Evolutionary conservation across 2,797 vertebrate species (phyloP).

Genomic region (Hafferia zeledoni): DNA sequence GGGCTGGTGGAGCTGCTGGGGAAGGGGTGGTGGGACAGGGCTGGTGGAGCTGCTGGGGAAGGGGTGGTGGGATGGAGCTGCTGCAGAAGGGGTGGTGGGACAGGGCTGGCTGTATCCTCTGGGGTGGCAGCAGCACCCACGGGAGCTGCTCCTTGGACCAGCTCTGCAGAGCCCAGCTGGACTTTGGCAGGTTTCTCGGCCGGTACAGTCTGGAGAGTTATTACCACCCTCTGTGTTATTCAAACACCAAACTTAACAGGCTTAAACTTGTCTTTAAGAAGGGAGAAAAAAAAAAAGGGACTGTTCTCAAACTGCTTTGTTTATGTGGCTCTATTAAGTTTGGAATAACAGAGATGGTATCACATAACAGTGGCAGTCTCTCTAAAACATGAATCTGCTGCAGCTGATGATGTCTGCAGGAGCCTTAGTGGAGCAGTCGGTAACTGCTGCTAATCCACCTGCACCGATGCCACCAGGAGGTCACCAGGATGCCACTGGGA

Average conservation of each 20-base stretch:
- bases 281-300: neutral
- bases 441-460: neutral
- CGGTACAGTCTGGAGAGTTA: neutral
- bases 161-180: accelerated
- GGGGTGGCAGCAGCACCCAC: neutral
- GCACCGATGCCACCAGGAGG: neutral
- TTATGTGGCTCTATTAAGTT: constrained; percentile 39
- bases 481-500: too few relatives aligned
- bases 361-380: neutral
- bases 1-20: too few relatives aligned
- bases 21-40: too few relatives aligned
- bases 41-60: too few relatives aligned
- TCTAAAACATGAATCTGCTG: neutral
- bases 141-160: neutral
- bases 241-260: neutral
- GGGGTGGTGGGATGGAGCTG: too few relatives aligned
- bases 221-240: neutral
- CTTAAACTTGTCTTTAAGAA: neutral
- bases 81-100: too few relatives aligned
- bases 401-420: constrained; percentile 15
- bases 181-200: neutral
- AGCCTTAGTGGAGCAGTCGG: constrained; percentile 27
- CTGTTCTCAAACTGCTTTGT: neutral
- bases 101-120: neutral
- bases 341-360: constrained; percentile 47